Evolutionary conservation across 2,797 vertebrate species (phyloP), one percentile per base, ranked within the genome.

Genomic region (Dendrocincla tyrannina): DNA sequence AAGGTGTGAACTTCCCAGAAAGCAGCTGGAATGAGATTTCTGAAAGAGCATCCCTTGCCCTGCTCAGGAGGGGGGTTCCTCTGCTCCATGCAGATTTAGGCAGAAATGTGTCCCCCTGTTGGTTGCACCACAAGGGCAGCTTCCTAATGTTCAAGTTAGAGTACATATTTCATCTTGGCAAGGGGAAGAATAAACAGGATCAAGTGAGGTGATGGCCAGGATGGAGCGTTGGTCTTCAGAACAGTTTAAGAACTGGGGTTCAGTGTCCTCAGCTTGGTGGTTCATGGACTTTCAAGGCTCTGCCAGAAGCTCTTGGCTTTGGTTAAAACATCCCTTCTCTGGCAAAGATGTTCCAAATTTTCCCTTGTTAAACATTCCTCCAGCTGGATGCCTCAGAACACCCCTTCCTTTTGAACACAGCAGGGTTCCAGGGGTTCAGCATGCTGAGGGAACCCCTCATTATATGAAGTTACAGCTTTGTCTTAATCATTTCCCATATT

Each of bases 381-480:
- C 6, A 3, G 53, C 35, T 7, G 13, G 28, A 35, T 55, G 73
- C 58, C 63, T 81, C 46, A 42, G 41, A 78, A 2, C 24, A 5
- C 33, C 32, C 20, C n/a, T 55, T 25, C 15, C 68, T 20, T 39
- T 22, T 7, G 50, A 35, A 39, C 39, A 0, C 55, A 64, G n/a
- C 53, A 5, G 62, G 8, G 17, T 64, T 85, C 17, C 22, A 17
- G 27, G 42, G 23, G 7, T 19, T 66, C 44, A 1, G 37, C 7
- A 0, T 5, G 1, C 20, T 11, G 42, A 39, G 39, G 58, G 64
- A 85, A 18, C 58, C 20, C 0, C 8, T 47, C 35, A 2, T 8
- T 20, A 0, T 0, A 2, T 6, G 5, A 0, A 66, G 52, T 0
- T 37, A 32, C 50, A 37, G 10, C 9, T 23, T 9, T 24, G 35